Conservation (phyloP, 2,888 invertebrate genomes). For the Agapostemon virescens region DNA sequence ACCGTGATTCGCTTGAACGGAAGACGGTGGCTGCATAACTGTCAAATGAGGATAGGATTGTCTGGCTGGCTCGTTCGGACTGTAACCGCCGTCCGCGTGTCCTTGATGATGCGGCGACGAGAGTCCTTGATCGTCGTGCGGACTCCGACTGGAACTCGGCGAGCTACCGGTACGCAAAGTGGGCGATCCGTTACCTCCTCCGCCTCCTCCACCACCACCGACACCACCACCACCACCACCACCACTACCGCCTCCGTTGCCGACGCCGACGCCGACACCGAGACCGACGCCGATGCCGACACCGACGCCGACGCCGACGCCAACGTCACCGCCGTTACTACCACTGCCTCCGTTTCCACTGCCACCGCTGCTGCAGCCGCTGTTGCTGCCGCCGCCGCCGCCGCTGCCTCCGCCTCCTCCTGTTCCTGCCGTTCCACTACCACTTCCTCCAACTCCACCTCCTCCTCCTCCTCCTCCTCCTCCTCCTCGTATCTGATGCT, state of each 20-base stretch:
- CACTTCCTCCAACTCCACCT: slow-evolving; percentile 47
- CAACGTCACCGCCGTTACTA: slow-evolving; percentile 43
- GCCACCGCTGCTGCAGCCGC: no score
- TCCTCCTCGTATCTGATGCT: slow-evolving; percentile 71
- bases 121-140: slow-evolving; percentile 72
- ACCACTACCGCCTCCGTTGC: slow-evolving; percentile 51
- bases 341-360: slow-evolving; percentile 5
- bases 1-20: slow-evolving; percentile 68
- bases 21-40: slow-evolving; percentile 75
- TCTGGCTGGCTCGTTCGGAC: slow-evolving; percentile 72
- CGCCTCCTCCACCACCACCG: slow-evolving; percentile 52
- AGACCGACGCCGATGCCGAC: slow-evolving; percentile 54
- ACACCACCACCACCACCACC: slow-evolving; percentile 56
- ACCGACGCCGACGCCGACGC: slow-evolving; percentile 47
- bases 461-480: slow-evolving; percentile 50
- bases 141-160: slow-evolving; percentile 76
- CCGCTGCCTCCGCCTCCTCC: slow-evolving; percentile 32
- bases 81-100: slow-evolving; percentile 71
- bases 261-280: slow-evolving; percentile 50
- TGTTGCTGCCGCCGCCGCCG: slow-evolving; percentile 38
- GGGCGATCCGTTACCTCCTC: slow-evolving; percentile 67
- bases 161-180: slow-evolving; percentile 74
- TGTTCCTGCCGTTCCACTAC: slow-evolving; percentile 54
- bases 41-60: slow-evolving; percentile 78
- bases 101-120: slow-evolving; percentile 70